Evolutionary conservation across 2,888 invertebrate species (phyloP), one percentile per base, ranked within the genome.

Genomic region (Rhingia rostrata): DNA sequence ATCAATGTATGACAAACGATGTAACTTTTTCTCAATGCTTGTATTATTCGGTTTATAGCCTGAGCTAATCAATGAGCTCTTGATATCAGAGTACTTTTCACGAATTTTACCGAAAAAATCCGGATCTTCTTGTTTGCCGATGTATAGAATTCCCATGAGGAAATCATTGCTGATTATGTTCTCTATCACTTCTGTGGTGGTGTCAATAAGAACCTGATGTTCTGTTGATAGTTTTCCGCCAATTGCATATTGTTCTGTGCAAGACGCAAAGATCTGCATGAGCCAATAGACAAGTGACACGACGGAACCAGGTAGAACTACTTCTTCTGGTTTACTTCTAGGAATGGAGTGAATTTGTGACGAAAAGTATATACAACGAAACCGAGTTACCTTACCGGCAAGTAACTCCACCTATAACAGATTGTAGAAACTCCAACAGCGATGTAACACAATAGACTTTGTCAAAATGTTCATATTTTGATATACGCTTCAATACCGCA

Each of bases 401-500:
- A 4, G 94, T 94, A 10, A 94, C 92, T 45, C 93, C 93, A 87
- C 93, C 93, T 54, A 94, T 92, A 51, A 94, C 93, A 53, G 95
- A 94, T 89, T 96, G 96, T 37, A 98, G 92, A 88, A 98, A 96
- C 88, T 97, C 97, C 66, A 98, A 91, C 4, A 98, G 92, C 87
- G 97, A 96, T 22, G 95, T 93, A 49, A 98, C 94, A 90, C 98
- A 98, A 90, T 97, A 96, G 0, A 96, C 95, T 89, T 97, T 97
- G 78, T 95, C 95, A 88, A 95, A 95, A 61, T 97, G 95, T 87
- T 97, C 96, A 91, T 97, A 98, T 91, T 97, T 96, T 64, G 97
- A 95, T 81, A 98, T 95, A 88, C 97, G 94, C 89, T 96, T 96
- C 35, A 98, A 91, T 0, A 97, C 97, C 4, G 98, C 97, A 5